phyloP scores from a whole-genome alignment of 2,888 invertebrate species.

The Dynastes maya region DNA sequence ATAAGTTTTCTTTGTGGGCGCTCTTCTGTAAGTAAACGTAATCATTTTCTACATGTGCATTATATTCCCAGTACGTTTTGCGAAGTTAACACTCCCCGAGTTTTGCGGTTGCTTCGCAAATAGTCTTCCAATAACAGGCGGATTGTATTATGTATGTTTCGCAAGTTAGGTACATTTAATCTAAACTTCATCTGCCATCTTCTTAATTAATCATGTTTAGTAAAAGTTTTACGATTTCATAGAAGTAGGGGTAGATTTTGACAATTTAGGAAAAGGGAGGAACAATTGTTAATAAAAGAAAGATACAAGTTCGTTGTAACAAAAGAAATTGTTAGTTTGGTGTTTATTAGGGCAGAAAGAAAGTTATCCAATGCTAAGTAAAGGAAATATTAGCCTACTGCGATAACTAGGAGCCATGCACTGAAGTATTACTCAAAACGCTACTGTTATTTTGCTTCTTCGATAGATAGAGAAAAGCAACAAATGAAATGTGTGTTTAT shows the following conservation, averaged over 20 bases:
- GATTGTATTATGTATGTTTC: constrained; percentile 20
- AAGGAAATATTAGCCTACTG: no score
- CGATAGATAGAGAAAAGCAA: no score
- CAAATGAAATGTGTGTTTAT: no score
- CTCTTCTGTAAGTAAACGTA: constrained; percentile 41
- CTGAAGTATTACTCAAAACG: no score
- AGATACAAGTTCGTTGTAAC: no score
- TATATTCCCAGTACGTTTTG: constrained; percentile 46
- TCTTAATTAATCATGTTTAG: neutral
- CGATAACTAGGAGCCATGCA: no score
- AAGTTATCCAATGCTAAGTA: no score
- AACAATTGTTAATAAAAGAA: no score
- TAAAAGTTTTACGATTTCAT: neutral
- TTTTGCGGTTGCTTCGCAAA: constrained; percentile 32
- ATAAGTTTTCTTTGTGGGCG: constrained; percentile 39
- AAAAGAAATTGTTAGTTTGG: no score
- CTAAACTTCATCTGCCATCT: neutral
- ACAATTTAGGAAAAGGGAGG: neutral
- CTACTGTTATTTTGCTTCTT: no score
- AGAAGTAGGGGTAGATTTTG: neutral
- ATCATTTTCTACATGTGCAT: constrained; percentile 44
- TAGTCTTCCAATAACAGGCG: constrained; percentile 36
- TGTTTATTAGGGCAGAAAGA: no score
- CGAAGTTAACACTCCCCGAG: constrained; percentile 43
- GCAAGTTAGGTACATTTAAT: constrained; percentile 26